phyloP scores from a whole-genome alignment of 2,888 invertebrate genomes.

The Drosophila helvetica region DNA sequence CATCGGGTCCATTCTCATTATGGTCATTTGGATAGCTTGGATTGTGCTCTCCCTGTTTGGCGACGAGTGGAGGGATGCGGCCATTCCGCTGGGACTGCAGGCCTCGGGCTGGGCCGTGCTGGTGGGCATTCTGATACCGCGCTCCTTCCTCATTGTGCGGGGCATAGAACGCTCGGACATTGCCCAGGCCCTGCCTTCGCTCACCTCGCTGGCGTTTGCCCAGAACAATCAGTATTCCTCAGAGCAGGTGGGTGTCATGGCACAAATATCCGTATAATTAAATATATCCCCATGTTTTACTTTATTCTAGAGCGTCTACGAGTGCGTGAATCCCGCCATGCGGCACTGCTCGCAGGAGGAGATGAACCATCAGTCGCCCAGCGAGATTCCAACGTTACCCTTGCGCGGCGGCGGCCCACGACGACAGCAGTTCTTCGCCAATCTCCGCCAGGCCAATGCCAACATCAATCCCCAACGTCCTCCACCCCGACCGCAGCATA shows the following conservation, averaged over 20 bases:
- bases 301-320: conserved; percentile 85
- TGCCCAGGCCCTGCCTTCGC: conserved; percentile 85
- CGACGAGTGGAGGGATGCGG: conserved; percentile 86
- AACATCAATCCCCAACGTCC: conserved; percentile 81
- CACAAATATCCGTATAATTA: background rate
- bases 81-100: conserved; percentile 86
- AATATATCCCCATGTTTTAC: background rate
- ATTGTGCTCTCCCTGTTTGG: conserved; percentile 85
- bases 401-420: conserved; percentile 82
- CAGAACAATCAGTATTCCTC: conserved; percentile 84
- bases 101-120: conserved; percentile 87
- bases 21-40: conserved; percentile 87
- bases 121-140: conserved; percentile 87
- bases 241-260: conserved; percentile 78
- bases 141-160: conserved; percentile 88
- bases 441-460: conserved; percentile 82
- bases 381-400: conserved; percentile 84
- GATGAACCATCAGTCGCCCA: conserved; percentile 82
- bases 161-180: conserved; percentile 87
- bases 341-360: conserved; percentile 83
- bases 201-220: conserved; percentile 84
- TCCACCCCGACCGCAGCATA: conserved; percentile 74
- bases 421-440: conserved; percentile 83
- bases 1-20: conserved; percentile 85
- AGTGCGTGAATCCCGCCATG: conserved; percentile 86